Evolutionary conservation across 2,113 vertebrate genomes (phyloP).

Genomic region (Nymphicus hollandicus): DNA sequence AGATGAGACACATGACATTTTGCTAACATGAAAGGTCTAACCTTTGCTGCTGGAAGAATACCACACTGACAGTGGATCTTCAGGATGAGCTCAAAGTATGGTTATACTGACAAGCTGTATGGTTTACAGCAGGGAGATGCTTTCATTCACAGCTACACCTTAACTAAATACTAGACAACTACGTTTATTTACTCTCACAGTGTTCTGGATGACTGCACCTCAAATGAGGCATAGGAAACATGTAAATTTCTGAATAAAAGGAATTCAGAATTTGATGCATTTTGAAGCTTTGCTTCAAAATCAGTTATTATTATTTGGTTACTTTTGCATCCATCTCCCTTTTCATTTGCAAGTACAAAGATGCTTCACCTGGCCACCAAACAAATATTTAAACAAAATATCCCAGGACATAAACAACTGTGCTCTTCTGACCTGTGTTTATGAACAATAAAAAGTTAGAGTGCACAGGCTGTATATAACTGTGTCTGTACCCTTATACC

Average conservation of each 20-base stretch:
- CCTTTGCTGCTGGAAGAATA: neutral
- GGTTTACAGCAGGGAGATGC: neutral
- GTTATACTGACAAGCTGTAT: accelerated
- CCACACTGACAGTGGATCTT: neutral
- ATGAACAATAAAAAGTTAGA: neutral
- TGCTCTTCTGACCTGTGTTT: neutral
- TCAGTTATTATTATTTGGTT: neutral
- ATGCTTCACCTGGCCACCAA: neutral
- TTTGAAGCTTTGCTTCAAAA: neutral
- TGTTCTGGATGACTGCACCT: neutral
- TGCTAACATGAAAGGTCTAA: neutral
- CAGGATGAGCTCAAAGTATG: neutral
- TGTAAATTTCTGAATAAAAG: neutral
- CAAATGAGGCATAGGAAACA: neutral
- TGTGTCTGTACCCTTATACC: neutral
- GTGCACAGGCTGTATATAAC: neutral
- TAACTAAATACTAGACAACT: neutral
- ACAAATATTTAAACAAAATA: neutral
- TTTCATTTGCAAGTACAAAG: neutral
- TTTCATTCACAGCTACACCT: neutral
- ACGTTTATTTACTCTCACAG: neutral
- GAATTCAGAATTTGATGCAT: neutral
- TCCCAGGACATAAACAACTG: neutral
- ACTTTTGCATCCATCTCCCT: neutral
- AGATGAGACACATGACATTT: neutral